Percentiles rank a stretch among this genome's conserved stretches.
phyloP scores from a whole-genome alignment of 2,113 vertebrate genomes.

The Myanophis thanlyinensis region DNA sequence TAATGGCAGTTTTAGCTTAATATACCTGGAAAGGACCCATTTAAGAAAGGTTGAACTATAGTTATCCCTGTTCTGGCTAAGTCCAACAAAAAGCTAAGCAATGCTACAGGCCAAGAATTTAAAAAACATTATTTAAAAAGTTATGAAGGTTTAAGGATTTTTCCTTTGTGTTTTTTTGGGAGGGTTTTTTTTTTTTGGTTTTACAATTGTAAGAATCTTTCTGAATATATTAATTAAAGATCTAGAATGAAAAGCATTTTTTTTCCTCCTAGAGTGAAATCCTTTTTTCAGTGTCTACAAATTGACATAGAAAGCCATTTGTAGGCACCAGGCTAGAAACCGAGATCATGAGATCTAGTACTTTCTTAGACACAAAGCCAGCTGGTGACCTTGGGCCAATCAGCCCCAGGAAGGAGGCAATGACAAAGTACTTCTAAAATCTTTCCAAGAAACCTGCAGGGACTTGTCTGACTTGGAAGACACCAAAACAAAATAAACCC shows the following conservation, averaged over 20 bases:
- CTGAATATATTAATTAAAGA: background rate
- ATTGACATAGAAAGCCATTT: background rate
- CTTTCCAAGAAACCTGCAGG: background rate
- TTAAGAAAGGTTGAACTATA: background rate
- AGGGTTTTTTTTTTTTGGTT: background rate
- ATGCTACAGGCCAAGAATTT: background rate
- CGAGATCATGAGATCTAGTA: background rate
- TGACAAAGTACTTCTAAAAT: background rate
- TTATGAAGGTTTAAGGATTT: background rate
- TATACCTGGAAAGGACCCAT: background rate
- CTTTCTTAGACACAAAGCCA: background rate
- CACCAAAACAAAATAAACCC: background rate
- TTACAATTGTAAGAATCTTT: background rate
- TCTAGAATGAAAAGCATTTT: background rate
- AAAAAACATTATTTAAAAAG: background rate
- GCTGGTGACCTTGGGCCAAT: background rate
- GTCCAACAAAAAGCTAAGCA: background rate
- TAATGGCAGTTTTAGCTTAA: background rate
- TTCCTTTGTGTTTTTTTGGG: background rate
- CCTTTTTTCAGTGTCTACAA: background rate
- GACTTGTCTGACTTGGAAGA: background rate
- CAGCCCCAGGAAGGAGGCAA: background rate
- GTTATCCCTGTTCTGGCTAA: background rate
- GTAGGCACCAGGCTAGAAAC: background rate
- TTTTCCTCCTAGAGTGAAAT: background rate